phyloP scores from a whole-genome alignment of 2,113 vertebrate genomes.

The Podarcis cretensis region DNA sequence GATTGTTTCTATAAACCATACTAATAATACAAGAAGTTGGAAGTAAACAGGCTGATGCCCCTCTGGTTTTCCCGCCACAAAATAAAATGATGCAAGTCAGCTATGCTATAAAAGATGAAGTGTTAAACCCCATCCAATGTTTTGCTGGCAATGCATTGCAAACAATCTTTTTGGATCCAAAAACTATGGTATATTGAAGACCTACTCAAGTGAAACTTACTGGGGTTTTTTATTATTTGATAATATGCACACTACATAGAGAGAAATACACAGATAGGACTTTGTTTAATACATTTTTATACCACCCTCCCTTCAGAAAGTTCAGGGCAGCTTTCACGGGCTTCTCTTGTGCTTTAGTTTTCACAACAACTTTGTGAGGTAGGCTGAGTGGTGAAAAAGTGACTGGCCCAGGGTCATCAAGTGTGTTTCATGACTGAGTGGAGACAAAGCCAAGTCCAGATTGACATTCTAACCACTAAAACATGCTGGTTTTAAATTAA shows the following conservation, averaged over 20 bases:
- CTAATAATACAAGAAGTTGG: conserved; percentile 34
- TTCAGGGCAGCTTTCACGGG: too few species aligned
- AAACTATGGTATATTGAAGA: background rate
- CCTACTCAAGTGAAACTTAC: background rate
- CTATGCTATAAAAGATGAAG: conserved; percentile 16
- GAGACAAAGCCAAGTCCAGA: background rate
- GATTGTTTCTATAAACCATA: conserved; percentile 51
- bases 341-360: background rate
- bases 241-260: background rate
- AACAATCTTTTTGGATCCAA: background rate
- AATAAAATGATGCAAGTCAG: conserved; percentile 18
- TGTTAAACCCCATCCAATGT: background rate
- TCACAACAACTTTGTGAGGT: background rate
- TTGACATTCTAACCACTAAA: background rate
- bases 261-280: too few species aligned
- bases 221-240: background rate
- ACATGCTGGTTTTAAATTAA: background rate
- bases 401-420: background rate
- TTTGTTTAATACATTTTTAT: background rate
- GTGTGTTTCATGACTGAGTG: background rate
- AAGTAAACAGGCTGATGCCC: background rate
- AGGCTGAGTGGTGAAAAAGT: background rate
- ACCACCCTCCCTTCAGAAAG: background rate
- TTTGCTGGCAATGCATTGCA: background rate
- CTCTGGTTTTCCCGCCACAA: conserved; percentile 20